Conservation (phyloP, 2,797 vertebrate genomes). For the Micropoecilia bifurca region DNA sequence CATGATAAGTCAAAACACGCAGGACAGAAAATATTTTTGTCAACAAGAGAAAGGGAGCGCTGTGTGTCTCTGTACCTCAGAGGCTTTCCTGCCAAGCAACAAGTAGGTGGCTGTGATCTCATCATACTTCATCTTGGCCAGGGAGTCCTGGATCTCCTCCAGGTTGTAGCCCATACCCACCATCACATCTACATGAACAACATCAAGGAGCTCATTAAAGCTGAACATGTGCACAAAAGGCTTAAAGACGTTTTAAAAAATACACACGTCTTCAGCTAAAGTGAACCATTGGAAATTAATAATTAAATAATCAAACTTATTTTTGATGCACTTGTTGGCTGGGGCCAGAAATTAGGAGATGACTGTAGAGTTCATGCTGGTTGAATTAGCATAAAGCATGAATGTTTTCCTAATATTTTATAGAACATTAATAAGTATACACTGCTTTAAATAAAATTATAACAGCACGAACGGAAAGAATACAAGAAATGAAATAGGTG, state of each 20-base stretch:
- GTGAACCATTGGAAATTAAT: background rate
- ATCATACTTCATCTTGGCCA: conserved; percentile 99
- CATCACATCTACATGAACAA: conserved; percentile 87
- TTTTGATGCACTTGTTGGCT: background rate
- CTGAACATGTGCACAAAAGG: background rate
- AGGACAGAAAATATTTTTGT: no score
- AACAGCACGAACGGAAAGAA: background rate
- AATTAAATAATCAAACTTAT: background rate
- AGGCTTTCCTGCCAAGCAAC: conserved; percentile 93
- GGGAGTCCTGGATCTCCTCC: conserved; percentile 97
- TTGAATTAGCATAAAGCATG: background rate
- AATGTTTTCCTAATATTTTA: background rate
- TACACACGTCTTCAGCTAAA: background rate
- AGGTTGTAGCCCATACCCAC: conserved; percentile 98
- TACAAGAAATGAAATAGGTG: background rate
- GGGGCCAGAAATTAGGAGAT: background rate
- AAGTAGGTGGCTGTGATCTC: conserved; percentile 98
- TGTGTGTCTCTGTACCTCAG: conserved; percentile 83
- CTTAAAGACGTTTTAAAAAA: background rate
- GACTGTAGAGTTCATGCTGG: background rate
- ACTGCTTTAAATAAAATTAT: background rate
- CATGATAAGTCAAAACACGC: background rate
- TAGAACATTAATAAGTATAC: background rate
- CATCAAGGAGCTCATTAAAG: background rate
- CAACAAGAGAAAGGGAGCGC: background rate